phyloP scores from a whole-genome alignment of 2,113 vertebrate species.

The Candoia aspera region DNA sequence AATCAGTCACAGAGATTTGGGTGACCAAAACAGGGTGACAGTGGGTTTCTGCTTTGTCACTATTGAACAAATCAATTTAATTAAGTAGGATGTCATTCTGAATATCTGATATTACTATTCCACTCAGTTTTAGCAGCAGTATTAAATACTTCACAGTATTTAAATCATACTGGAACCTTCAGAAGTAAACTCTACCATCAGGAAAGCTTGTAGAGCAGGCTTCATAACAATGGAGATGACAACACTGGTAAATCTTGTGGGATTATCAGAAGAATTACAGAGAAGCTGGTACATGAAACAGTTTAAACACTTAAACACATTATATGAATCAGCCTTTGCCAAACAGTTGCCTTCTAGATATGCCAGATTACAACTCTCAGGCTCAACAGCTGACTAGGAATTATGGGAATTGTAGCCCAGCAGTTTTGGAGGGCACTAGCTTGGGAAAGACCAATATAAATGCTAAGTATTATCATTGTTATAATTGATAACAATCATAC shows the following conservation, averaged over 20 bases:
- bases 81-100: not conserved
- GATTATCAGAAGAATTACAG: not conserved
- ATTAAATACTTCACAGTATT: not conserved
- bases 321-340: not conserved
- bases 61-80: not conserved
- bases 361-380: not conserved
- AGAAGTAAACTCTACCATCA: too few species aligned
- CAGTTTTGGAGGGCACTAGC: not conserved
- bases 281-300: not conserved
- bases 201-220: not conserved
- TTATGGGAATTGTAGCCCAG: not conserved
- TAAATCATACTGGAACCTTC: not conserved
- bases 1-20: not conserved
- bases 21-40: not conserved
- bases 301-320: not conserved
- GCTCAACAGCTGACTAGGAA: not conserved
- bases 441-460: not conserved
- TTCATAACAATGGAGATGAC: not conserved
- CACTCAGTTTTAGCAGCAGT: not conserved
- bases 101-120: not conserved
- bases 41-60: not conserved
- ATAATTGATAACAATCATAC: too few species aligned
- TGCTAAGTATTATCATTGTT: not conserved
- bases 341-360: not conserved
- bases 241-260: not conserved